Evolutionary conservation across 2,888 invertebrate species (phyloP).

Genomic region (Blastobasis lacticolella): DNA sequence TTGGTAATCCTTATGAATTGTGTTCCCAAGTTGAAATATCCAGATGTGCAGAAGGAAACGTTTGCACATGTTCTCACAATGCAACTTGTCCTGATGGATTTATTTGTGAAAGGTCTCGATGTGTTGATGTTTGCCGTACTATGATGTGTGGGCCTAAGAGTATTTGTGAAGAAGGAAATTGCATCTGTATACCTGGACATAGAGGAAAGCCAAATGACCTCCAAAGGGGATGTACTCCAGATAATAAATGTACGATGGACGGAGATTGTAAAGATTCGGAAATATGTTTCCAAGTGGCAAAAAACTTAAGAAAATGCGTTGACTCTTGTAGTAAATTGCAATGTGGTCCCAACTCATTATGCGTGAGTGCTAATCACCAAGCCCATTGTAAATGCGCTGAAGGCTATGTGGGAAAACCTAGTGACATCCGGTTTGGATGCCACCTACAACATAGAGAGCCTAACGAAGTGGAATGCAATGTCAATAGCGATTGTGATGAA

Average conservation of each 20-base stretch:
- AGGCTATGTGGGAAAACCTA: conserved; percentile 87
- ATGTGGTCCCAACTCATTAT: conserved; percentile 92
- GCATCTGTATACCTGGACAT: conserved; percentile 86
- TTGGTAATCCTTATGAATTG: conserved; percentile 90
- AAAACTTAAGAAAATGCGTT: conserved; percentile 85
- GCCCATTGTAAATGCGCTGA: conserved; percentile 90
- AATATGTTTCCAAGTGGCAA: conserved; percentile 90
- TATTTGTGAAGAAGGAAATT: conserved; percentile 85
- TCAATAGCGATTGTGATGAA: conserved; percentile 81
- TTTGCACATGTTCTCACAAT: conserved; percentile 81
- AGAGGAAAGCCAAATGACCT: conserved; percentile 83
- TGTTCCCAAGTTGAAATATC: conserved; percentile 82
- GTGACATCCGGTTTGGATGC: conserved; percentile 85
- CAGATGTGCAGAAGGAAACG: conserved; percentile 79
- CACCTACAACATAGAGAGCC: conserved; percentile 78
- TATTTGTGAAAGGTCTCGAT: conserved; percentile 81
- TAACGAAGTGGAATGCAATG: conserved; percentile 76
- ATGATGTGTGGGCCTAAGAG: conserved; percentile 88
- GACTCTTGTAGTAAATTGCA: conserved; percentile 91
- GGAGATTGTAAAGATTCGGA: conserved; percentile 87
- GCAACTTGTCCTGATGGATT: conserved; percentile 85
- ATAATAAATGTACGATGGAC: conserved; percentile 86
- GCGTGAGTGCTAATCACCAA: conserved; percentile 87
- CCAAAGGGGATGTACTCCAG: conserved; percentile 79
- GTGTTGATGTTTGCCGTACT: conserved; percentile 84